Percentiles rank a stretch among this genome's conserved stretches.
Conservation (phyloP, 2,888 invertebrate species). For the Polia nebulosa region DNA sequence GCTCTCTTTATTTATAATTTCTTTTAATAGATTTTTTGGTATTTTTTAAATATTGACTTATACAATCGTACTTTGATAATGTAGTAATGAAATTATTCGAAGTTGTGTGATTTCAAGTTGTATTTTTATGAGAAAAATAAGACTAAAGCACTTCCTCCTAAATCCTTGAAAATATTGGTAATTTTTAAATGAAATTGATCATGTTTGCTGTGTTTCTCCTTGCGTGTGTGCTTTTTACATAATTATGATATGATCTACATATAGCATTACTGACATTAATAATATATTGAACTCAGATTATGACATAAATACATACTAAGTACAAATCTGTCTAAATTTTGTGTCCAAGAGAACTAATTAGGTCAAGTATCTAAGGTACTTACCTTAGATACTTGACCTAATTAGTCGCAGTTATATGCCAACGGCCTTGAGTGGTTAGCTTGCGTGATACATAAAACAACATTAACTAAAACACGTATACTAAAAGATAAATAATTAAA, state of each 20-base stretch:
- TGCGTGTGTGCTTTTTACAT: constrained; percentile 25
- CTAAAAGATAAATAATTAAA: no score
- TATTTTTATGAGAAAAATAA: constrained; percentile 19
- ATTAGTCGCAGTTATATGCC: no score
- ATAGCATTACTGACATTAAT: constrained; percentile 23
- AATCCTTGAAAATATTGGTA: constrained; percentile 5
- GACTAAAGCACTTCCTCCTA: neutral
- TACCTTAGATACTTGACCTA: no score
- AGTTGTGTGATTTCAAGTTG: constrained; percentile 24
- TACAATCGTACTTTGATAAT: constrained; percentile 45
- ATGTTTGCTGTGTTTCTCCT: constrained; percentile 11
- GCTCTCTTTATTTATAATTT: constrained; percentile 66
- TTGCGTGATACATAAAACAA: no score
- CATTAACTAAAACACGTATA: no score
- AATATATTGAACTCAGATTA: constrained; percentile 37
- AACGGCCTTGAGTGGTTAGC: no score
- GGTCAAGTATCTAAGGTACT: constrained; percentile 22
- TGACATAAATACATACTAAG: constrained; percentile 28
- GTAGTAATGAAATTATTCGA: constrained; percentile 26
- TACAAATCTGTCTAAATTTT: constrained; percentile 45
- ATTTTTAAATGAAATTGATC: constrained; percentile 17
- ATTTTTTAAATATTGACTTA: constrained; percentile 49
- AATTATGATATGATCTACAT: no score
- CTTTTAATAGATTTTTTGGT: constrained; percentile 30
- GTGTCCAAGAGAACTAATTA: constrained; percentile 42